Evolutionary conservation across 1,140 invertebrate genomes (phyloP).

Genomic region (Pseudachorutes palmiensis): DNA sequence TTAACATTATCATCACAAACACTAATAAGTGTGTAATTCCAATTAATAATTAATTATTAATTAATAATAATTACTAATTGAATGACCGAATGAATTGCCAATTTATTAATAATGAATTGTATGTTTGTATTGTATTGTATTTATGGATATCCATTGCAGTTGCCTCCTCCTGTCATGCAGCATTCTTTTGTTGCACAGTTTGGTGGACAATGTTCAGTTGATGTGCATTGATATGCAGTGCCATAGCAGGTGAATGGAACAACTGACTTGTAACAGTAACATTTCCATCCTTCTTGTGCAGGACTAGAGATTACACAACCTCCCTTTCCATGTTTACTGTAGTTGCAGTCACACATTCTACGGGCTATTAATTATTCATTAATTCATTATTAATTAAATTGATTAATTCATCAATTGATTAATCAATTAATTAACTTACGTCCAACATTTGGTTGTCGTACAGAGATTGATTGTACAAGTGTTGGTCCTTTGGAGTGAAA

Average conservation of each 20-base stretch:
- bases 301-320: not conserved
- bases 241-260: not conserved
- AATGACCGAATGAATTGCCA: too few relatives aligned
- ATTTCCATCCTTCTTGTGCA: not conserved
- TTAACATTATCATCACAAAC: too few relatives aligned
- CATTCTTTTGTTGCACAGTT: not conserved
- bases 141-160: not conserved
- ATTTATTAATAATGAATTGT: too few relatives aligned
- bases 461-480: not conserved
- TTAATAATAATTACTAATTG: too few relatives aligned
- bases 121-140: too few relatives aligned
- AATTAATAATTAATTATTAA: too few relatives aligned
- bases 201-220: not conserved
- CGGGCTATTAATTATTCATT: too few relatives aligned
- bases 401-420: not conserved
- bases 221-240: not conserved
- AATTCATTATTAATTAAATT: not conserved
- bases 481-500: not conserved
- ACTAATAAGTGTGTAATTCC: too few relatives aligned
- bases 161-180: not conserved
- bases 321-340: not conserved
- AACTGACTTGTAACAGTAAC: not conserved
- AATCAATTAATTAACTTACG: not conserved
- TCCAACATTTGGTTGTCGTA: not conserved
- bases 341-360: not conserved